These are phyloP conservation scores for Flexamia atlantica DNA, from an alignment of 2,888 invertebrate species.

Conservation along the genomic window DNA sequence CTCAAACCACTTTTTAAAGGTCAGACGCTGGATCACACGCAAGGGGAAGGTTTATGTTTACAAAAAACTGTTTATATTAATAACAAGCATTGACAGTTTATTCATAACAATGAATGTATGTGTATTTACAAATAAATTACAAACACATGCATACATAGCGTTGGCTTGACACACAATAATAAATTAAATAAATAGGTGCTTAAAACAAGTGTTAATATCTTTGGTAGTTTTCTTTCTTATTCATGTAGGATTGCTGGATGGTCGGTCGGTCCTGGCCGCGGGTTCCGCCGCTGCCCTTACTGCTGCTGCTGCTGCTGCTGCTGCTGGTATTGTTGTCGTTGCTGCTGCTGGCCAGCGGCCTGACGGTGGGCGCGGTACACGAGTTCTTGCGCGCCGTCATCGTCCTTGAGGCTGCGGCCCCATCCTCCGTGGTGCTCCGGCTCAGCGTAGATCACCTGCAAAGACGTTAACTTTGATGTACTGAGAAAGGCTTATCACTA, in stretches of 20 bases:
- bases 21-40: too few relatives aligned
- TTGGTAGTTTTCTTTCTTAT: not conserved
- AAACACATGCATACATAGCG: not conserved
- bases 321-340: too few relatives aligned
- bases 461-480: not conserved
- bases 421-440: conserved; percentile 67
- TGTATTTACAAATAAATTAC: conserved; percentile 39
- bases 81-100: conserved; percentile 15
- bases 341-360: not conserved
- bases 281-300: not conserved
- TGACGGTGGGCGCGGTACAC: conserved; percentile 40
- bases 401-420: conserved; percentile 64
- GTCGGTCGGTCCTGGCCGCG: not conserved
- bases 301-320: not conserved
- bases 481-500: too few relatives aligned
- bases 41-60: too few relatives aligned
- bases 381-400: not conserved
- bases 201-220: not conserved
- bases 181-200: conserved; percentile 24
- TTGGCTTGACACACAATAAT: too few relatives aligned
- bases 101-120: not conserved
- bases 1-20: too few relatives aligned
- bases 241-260: not conserved
- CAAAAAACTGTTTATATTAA: too few relatives aligned
- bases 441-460: conserved; percentile 66